phyloP scores from a whole-genome alignment of 64 coral and sea anemone genomes.

The Pocillopora damicornis region DNA sequence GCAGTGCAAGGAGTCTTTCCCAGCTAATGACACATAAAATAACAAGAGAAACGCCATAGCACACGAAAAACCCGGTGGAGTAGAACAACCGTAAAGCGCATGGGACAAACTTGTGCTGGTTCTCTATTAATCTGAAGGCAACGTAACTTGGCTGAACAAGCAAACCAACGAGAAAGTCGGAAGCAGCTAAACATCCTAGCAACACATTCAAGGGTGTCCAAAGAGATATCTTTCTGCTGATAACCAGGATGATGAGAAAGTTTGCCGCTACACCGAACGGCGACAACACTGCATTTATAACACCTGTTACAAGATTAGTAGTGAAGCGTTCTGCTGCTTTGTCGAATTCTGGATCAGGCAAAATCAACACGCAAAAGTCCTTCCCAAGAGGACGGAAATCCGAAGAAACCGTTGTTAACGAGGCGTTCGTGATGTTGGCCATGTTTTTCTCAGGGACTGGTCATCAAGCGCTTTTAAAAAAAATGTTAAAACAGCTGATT shows the following conservation, averaged over 20 bases:
- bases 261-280: constrained; percentile 63
- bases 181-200: constrained; percentile 59
- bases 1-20: constrained; percentile 52
- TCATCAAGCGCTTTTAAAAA: background rate
- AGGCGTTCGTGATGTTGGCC: background rate
- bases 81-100: constrained; percentile 60
- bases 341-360: constrained; percentile 44
- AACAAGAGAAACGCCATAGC: constrained; percentile 76
- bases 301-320: constrained; percentile 62
- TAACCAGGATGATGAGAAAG: constrained; percentile 34
- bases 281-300: constrained; percentile 52
- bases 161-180: constrained; percentile 58
- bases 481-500: background rate
- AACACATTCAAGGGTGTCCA: constrained; percentile 65
- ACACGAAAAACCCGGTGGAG: constrained; percentile 70
- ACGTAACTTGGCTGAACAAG: constrained; percentile 69
- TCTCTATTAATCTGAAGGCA: constrained; percentile 61
- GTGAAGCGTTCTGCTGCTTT: constrained; percentile 18
- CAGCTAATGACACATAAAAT: constrained; percentile 69
- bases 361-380: constrained; percentile 19
- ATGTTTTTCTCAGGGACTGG: background rate
- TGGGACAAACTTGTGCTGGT: constrained; percentile 42
- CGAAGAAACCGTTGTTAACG: background rate
- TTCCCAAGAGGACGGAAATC: background rate
- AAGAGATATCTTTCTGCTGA: constrained; percentile 28